Evolutionary conservation across 2,113 vertebrate species (phyloP).

Genomic region (Meleagris gallopavo): DNA sequence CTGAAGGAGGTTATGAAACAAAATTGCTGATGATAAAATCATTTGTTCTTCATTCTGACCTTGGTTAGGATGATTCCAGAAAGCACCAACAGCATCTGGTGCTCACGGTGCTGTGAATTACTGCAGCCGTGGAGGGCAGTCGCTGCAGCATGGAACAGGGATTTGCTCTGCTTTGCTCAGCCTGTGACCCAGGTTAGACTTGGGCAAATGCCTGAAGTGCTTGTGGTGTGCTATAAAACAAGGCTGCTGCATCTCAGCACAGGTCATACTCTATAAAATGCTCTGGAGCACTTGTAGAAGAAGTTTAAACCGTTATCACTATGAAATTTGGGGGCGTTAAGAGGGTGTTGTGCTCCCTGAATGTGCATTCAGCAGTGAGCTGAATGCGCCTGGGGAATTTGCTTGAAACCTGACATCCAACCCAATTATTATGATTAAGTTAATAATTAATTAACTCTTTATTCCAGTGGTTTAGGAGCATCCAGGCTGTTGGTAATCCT

Average conservation of each 20-base stretch:
- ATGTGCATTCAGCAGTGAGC: neutral
- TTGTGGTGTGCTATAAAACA: neutral
- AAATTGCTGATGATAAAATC: neutral
- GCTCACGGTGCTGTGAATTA: accelerated
- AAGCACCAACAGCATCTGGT: neutral
- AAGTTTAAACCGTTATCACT: neutral
- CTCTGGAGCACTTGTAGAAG: neutral
- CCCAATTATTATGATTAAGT: accelerated
- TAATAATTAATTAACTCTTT: too few relatives aligned
- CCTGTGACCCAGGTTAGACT: accelerated
- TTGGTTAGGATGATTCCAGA: neutral
- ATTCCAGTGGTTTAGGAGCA: neutral
- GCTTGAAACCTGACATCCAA: neutral
- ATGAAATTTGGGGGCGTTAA: neutral
- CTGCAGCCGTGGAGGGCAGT: neutral
- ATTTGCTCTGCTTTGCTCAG: neutral
- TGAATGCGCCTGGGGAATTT: neutral
- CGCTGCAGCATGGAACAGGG: neutral
- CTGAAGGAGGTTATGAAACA: neutral
- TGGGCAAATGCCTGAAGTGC: neutral
- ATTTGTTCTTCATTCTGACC: neutral
- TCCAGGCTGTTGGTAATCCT: neutral
- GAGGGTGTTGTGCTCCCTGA: neutral
- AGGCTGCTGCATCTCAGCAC: neutral
- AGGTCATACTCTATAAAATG: neutral